phyloP scores from a whole-genome alignment of 2,113 vertebrate species.

The Isichthys henryi region DNA sequence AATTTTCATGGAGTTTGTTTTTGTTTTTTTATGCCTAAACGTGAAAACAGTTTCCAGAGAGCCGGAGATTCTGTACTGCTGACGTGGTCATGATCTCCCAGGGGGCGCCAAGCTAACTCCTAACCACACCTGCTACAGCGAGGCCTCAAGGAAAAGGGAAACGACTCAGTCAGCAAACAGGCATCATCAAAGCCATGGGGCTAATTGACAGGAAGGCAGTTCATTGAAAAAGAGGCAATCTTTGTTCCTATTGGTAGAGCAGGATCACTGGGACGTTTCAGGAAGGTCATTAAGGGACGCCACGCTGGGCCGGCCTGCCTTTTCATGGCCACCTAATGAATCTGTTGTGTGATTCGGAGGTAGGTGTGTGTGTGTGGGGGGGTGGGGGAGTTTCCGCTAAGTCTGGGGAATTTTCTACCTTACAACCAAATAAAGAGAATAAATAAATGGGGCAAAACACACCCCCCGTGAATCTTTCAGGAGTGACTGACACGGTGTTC shows the following conservation, averaged over 20 bases:
- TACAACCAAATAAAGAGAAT: neutral
- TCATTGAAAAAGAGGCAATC: neutral
- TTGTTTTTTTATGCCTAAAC: neutral
- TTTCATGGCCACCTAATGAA: neutral
- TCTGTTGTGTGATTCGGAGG: neutral
- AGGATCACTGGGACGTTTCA: neutral
- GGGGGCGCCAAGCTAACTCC: neutral
- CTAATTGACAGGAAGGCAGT: neutral
- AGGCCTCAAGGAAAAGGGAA: neutral
- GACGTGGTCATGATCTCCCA: neutral
- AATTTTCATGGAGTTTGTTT: neutral
- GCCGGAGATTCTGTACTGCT: neutral
- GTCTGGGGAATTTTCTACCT: neutral
- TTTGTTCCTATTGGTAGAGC: neutral
- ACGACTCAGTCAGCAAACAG: neutral
- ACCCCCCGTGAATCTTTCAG: neutral
- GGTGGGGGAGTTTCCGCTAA: neutral
- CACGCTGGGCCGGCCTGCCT: neutral
- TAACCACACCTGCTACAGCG: neutral
- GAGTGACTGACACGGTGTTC: neutral
- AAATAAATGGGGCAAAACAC: neutral
- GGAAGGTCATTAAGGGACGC: neutral
- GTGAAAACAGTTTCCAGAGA: neutral
- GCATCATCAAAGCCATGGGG: neutral
- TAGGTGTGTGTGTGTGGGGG: neutral